Conservation (phyloP, 2,888 invertebrate genomes). For the Boloria euphrosyne region DNA sequence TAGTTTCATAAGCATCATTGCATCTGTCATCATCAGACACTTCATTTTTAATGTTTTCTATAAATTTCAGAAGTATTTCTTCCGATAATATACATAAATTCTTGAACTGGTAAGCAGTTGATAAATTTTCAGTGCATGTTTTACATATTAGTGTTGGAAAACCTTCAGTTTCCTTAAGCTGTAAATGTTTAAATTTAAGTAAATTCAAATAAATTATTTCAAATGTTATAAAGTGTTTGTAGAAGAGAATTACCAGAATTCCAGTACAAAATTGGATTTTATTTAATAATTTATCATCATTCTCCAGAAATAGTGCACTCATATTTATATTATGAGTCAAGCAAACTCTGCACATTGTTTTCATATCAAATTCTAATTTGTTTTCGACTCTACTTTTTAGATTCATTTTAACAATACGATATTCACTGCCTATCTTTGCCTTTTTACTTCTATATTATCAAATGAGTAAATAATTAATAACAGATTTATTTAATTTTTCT, state of each 20-base stretch:
- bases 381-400: not conserved
- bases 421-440: not conserved
- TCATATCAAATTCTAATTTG: slow-evolving; percentile 5
- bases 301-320: slow-evolving; percentile 49
- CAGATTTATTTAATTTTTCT: no score
- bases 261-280: slow-evolving; percentile 60
- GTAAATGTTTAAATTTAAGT: slow-evolving; percentile 27
- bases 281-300: slow-evolving; percentile 44
- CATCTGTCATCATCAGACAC: slow-evolving; percentile 27
- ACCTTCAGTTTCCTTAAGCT: slow-evolving; percentile 46
- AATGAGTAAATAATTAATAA: no score
- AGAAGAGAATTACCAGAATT: slow-evolving; percentile 48
- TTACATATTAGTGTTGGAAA: slow-evolving; percentile 53
- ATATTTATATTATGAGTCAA: slow-evolving; percentile 46
- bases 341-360: slow-evolving; percentile 53
- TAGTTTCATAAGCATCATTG: slow-evolving; percentile 26
- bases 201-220: not conserved
- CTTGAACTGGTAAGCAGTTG: slow-evolving; percentile 55
- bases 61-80: slow-evolving; percentile 45
- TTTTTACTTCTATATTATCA: not conserved
- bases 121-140: slow-evolving; percentile 48
- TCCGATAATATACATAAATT: slow-evolving; percentile 50
- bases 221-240: not conserved
- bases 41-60: slow-evolving; percentile 46
- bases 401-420: slow-evolving; percentile 14